A percentile compares a stretch with the other conserved stretches of the same genome.
Evolutionary conservation across 2,113 vertebrate genomes (phyloP).

Genomic region (Datnioides undecimradiatus): DNA sequence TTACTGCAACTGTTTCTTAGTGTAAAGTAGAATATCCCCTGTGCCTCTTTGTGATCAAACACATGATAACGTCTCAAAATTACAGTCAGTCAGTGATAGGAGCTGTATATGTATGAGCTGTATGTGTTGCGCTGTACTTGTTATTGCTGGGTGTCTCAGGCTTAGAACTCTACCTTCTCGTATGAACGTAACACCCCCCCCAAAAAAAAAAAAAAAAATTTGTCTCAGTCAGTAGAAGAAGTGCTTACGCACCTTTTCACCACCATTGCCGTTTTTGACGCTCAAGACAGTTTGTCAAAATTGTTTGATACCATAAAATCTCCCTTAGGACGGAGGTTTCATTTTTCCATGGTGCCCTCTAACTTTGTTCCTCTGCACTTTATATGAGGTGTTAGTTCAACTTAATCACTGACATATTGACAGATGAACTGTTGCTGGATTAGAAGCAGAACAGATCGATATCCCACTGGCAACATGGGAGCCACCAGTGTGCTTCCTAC

Average conservation of each 20-base stretch:
- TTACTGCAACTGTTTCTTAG: not conserved
- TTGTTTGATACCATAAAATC: slow-evolving; percentile 8
- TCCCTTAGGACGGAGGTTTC: slow-evolving; percentile 17
- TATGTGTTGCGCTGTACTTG: not conserved
- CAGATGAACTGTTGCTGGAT: slow-evolving; percentile 27
- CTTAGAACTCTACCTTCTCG: not conserved
- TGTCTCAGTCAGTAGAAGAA: not conserved
- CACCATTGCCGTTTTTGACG: not conserved
- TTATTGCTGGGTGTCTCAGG: not conserved
- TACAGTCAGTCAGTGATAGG: not conserved
- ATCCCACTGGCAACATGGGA: not conserved
- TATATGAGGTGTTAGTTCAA: slow-evolving; percentile 14
- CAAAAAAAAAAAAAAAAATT: not conserved
- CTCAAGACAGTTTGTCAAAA: slow-evolving; percentile 1
- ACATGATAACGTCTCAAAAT: not conserved
- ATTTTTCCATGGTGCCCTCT: not conserved
- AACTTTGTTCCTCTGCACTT: slow-evolving; percentile 15
- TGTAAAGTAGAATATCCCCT: not conserved
- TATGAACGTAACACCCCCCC: not conserved
- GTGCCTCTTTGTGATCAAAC: not conserved
- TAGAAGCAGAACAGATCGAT: slow-evolving; percentile 15
- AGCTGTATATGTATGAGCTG: not conserved
- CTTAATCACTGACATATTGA: slow-evolving; percentile 13
- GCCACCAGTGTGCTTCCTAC: not conserved
- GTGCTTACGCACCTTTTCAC: not conserved